These are phyloP conservation scores for Xenops minutus DNA, from an alignment of 2,797 vertebrate species.

Conservation along the genomic window DNA sequence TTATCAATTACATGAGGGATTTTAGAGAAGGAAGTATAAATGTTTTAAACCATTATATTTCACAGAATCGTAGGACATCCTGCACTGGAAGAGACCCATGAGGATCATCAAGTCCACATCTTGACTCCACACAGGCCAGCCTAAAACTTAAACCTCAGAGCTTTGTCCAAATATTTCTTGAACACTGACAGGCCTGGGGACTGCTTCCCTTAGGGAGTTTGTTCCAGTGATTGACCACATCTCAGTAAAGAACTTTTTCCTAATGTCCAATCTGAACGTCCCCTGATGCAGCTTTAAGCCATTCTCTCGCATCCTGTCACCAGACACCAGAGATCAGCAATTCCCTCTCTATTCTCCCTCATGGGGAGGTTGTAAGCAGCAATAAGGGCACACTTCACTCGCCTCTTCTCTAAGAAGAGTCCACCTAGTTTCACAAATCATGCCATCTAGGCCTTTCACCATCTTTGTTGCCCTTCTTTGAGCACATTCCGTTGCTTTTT, in stretches of 20 bases:
- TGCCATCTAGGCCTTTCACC: not conserved
- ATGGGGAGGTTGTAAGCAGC: not conserved
- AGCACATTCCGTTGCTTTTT: not conserved
- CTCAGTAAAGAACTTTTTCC: not conserved
- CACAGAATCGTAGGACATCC: not conserved
- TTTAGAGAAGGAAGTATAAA: not conserved
- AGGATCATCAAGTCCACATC: not conserved
- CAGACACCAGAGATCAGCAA: not conserved
- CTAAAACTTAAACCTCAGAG: not conserved
- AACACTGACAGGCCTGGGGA: not conserved
- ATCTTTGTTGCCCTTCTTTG: not conserved
- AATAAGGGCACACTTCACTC: not conserved
- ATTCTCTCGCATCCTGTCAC: not conserved
- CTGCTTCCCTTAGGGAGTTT: not conserved
- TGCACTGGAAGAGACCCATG: not conserved
- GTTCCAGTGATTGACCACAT: not conserved
- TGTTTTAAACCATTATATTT: not conserved
- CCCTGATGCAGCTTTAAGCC: not conserved
- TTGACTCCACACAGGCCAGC: not conserved
- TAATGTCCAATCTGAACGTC: not conserved
- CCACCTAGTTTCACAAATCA: not conserved
- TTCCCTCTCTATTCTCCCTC: not conserved
- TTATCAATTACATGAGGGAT: not conserved
- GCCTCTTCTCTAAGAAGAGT: not conserved
- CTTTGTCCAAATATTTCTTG: not conserved